phyloP scores from a whole-genome alignment of 1,140 invertebrate species.

The Aphelenchoides besseyi region DNA sequence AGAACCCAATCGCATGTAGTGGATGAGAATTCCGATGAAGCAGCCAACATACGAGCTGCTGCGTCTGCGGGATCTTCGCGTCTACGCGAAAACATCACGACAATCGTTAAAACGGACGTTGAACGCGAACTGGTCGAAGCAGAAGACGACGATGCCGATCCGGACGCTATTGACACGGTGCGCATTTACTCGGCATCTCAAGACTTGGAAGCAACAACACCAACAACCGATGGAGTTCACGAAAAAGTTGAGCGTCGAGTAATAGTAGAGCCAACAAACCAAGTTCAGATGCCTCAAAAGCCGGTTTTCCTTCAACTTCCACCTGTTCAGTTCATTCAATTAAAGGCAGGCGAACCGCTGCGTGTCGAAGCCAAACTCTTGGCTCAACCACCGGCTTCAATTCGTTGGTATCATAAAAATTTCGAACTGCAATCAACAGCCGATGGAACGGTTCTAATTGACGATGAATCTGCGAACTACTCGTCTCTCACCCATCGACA shows the following conservation, averaged over 20 bases:
- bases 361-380: neutral
- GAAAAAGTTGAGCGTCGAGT: neutral
- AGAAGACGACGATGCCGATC: conserved; percentile 14
- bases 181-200: conserved; percentile 22
- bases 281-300: conserved; percentile 12
- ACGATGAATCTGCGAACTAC: conserved; percentile 32
- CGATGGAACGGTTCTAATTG: conserved; percentile 28
- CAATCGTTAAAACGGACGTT: conserved; percentile 19
- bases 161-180: conserved; percentile 30
- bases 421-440: conserved; percentile 46
- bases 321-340: neutral
- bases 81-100: conserved; percentile 32
- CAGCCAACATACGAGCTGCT: conserved; percentile 3
- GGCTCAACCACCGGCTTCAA: conserved; percentile 9
- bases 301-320: conserved; percentile 20
- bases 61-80: neutral
- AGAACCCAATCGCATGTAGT: conserved; percentile 15
- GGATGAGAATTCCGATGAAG: conserved; percentile 24
- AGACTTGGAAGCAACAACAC: neutral
- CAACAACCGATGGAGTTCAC: neutral
- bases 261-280: neutral
- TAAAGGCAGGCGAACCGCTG: neutral
- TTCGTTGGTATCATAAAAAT: conserved; percentile 53
- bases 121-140: neutral
- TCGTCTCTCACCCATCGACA: conserved; percentile 22